Evolutionary conservation across 2,113 vertebrate species (phyloP).

Genomic region (Brachypodius melanocephalos): DNA sequence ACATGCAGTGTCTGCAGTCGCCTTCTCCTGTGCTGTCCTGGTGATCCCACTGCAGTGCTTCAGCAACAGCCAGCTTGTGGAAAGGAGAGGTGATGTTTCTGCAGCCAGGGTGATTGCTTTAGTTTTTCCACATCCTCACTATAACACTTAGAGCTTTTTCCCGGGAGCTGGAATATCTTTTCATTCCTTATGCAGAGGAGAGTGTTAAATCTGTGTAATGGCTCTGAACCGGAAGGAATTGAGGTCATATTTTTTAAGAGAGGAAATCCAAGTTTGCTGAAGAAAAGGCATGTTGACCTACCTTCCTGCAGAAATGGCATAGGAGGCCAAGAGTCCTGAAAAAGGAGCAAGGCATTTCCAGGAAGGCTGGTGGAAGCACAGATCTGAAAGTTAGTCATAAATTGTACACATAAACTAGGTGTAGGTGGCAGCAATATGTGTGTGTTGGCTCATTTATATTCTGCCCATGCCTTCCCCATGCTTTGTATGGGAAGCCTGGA

Average conservation of each 20-base stretch:
- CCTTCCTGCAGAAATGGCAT: background rate
- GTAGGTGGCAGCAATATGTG: background rate
- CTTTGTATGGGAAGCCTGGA: background rate
- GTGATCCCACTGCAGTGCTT: background rate
- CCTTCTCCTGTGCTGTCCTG: background rate
- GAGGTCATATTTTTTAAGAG: background rate
- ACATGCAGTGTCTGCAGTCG: accelerated
- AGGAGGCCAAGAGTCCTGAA: background rate
- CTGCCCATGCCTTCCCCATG: background rate
- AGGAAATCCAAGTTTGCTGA: background rate
- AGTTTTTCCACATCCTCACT: background rate
- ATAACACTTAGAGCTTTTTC: background rate
- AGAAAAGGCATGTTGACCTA: background rate
- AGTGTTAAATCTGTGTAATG: background rate
- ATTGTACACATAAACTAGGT: background rate
- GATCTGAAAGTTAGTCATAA: background rate
- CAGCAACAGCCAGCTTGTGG: background rate
- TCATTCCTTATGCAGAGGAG: background rate
- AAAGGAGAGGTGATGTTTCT: background rate
- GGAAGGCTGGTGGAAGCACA: background rate
- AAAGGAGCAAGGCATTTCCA: background rate
- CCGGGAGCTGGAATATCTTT: background rate
- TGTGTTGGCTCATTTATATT: background rate
- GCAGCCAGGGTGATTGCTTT: background rate
- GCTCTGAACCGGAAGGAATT: background rate